These are phyloP conservation scores for Hucho hucho DNA, from an alignment of 2,113 vertebrate genomes.

Conservation along the genomic window DNA sequence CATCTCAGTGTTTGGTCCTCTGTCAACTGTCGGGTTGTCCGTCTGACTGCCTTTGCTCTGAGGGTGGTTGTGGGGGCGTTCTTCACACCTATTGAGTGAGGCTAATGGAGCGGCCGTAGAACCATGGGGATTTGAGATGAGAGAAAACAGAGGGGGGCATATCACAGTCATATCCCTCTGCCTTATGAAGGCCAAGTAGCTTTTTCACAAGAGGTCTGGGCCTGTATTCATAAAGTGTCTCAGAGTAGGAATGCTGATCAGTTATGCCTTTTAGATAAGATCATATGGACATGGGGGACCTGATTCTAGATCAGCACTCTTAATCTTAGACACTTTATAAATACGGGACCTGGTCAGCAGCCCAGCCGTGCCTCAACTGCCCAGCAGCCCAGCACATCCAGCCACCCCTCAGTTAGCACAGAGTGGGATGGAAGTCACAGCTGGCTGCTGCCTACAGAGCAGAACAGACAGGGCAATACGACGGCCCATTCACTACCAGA, in stretches of 20 bases:
- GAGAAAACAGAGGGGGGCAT: constrained; percentile 20
- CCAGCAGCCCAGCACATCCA: neutral
- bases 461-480: constrained; percentile 19
- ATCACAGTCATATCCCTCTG: constrained; percentile 42
- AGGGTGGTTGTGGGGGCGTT: constrained; percentile 3
- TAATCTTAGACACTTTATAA: no score
- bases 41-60: constrained; percentile 24
- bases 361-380: constrained; percentile 14
- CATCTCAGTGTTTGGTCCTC: neutral
- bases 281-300: no score
- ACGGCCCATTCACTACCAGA: constrained; percentile 32
- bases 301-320: no score
- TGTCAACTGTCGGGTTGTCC: constrained; percentile 17
- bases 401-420: constrained; percentile 2
- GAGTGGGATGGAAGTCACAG: constrained; percentile 23
- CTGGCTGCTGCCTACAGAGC: constrained; percentile 23
- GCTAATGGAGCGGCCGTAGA: constrained; percentile 39
- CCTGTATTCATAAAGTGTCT: no score
- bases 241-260: no score
- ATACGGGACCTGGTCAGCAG: neutral
- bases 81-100: constrained; percentile 34
- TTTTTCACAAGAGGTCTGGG: constrained; percentile 24
- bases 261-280: no score
- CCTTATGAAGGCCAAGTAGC: constrained; percentile 32
- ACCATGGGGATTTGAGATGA: constrained; percentile 40